A percentile compares a stretch with the other conserved stretches of the same genome.
phyloP scores from a whole-genome alignment of 2,113 vertebrate genomes.

The Pycnonotus jocosus region DNA sequence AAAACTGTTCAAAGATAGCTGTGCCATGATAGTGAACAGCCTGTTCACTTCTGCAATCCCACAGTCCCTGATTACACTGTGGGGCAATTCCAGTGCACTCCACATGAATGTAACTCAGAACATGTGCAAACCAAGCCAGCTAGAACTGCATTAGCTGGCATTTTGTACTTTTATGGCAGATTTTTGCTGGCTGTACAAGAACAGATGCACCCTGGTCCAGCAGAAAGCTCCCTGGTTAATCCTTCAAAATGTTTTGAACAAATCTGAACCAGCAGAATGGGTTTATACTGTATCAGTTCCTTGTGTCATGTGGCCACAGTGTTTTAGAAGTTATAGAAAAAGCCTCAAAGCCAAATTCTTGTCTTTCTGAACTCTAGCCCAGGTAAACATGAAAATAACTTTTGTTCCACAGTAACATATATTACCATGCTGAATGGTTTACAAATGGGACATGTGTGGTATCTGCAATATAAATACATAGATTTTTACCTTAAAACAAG shows the following conservation, averaged over 20 bases:
- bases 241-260: neutral
- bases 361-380: neutral
- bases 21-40: neutral
- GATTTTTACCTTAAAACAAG: neutral
- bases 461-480: neutral
- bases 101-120: neutral
- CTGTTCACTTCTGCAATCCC: neutral
- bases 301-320: neutral
- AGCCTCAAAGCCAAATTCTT: neutral
- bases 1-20: neutral
- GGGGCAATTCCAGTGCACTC: neutral
- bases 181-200: neutral
- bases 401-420: neutral
- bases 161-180: neutral
- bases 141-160: neutral
- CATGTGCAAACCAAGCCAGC: neutral
- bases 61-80: neutral
- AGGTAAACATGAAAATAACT: neutral
- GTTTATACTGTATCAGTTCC: neutral
- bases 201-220: neutral
- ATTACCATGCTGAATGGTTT: neutral
- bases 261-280: constrained; percentile 8
- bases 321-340: neutral
- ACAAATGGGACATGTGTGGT: neutral
- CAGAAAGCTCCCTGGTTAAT: neutral